These are phyloP conservation scores for Sylvia atricapilla DNA, from an alignment of 2,113 vertebrate species.

Conservation along the genomic window DNA sequence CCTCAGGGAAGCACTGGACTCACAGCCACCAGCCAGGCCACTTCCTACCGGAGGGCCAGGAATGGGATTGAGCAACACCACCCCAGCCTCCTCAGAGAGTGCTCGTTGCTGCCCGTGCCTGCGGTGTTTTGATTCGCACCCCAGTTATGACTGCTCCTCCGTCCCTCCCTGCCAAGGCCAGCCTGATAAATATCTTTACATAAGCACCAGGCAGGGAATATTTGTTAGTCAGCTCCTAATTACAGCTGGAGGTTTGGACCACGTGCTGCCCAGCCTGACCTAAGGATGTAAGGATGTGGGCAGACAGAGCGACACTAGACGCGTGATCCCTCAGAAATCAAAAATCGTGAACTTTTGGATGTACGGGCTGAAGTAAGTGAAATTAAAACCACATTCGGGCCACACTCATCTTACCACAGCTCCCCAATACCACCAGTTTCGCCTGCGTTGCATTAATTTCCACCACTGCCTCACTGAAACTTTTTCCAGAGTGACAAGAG, in stretches of 20 bases:
- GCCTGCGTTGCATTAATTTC: fast-evolving
- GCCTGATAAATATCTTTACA: not conserved
- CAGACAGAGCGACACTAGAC: fast-evolving
- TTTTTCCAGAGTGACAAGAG: not conserved
- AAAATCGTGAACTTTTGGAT: not conserved
- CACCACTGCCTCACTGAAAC: not conserved
- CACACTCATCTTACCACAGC: not conserved
- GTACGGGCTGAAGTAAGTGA: fast-evolving
- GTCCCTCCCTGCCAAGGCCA: not conserved
- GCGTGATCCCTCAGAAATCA: not conserved
- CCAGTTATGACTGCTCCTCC: not conserved
- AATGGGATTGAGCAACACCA: not conserved
- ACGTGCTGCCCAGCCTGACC: not conserved
- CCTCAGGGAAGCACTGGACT: not conserved
- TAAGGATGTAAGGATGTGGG: not conserved
- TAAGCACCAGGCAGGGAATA: not conserved
- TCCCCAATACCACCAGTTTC: not conserved
- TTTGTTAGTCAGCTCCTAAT: not conserved
- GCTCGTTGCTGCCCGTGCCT: not conserved
- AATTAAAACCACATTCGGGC: not conserved
- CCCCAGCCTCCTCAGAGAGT: not conserved
- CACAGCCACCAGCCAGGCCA: not conserved
- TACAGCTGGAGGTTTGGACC: not conserved
- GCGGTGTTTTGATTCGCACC: not conserved
- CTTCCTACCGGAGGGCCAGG: not conserved